A percentile compares a stretch with the other conserved stretches of the same genome.
Evolutionary conservation across 2,113 vertebrate genomes (phyloP).

Genomic region (Caracal caracal): DNA sequence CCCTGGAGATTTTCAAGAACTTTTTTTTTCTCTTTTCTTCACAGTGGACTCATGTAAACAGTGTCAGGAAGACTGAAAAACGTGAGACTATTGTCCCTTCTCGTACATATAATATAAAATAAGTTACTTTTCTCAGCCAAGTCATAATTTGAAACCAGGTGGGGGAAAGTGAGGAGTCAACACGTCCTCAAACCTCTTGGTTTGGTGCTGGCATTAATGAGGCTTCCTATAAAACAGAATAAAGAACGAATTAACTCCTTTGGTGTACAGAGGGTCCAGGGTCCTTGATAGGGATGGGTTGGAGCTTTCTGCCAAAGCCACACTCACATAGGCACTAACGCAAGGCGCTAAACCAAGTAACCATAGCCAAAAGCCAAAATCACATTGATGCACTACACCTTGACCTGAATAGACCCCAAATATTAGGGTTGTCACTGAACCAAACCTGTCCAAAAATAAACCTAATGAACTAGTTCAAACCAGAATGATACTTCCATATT

Average conservation of each 20-base stretch:
- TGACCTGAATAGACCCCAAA: not conserved
- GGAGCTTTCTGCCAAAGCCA: not conserved
- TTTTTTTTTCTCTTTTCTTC: constrained; percentile 77
- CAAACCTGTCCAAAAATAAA: constrained; percentile 22
- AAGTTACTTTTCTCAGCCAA: constrained; percentile 44
- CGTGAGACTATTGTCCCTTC: constrained; percentile 63
- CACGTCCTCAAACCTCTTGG: not conserved
- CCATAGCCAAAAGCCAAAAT: not conserved
- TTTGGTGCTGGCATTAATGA: not conserved
- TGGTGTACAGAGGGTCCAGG: not conserved
- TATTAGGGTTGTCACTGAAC: not conserved
- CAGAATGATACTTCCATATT: not conserved
- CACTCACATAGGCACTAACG: not conserved
- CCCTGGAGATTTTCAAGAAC: constrained; percentile 82
- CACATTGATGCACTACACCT: not conserved
- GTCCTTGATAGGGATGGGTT: not conserved
- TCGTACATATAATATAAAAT: constrained; percentile 57
- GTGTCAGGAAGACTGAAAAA: constrained; percentile 79
- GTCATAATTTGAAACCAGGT: not conserved
- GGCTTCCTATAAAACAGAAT: not conserved
- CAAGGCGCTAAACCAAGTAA: not conserved
- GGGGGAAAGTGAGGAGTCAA: not conserved
- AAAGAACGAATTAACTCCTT: not conserved
- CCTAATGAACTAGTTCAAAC: not conserved
- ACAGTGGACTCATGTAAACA: constrained; percentile 82